Conservation (phyloP, 2,888 invertebrate genomes). For the Eudasyphora cyanicolor region DNA sequence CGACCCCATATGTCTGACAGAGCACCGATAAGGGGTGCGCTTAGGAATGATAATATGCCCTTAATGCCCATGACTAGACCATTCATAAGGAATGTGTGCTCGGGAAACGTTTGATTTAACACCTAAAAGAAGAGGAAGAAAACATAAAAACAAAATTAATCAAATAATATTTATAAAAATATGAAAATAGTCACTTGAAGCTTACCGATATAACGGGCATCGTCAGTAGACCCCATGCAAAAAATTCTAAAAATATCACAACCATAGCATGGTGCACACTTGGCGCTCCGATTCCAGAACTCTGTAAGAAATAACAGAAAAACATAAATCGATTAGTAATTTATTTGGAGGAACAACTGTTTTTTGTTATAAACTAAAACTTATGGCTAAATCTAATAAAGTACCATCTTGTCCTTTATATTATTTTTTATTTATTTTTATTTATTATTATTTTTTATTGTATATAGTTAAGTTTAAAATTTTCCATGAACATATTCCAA, state of each 20-base stretch:
- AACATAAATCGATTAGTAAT: conserved; percentile 25
- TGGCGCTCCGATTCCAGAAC: conserved; percentile 94
- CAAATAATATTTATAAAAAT: not conserved
- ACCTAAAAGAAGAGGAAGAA: conserved; percentile 80
- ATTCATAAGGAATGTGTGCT: conserved; percentile 99
- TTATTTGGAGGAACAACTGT: not conserved
- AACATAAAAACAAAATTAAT: not conserved
- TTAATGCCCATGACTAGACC: conserved; percentile 99
- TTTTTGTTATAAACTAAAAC: no score
- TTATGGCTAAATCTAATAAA: no score
- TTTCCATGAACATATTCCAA: not conserved
- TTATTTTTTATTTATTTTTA: not conserved
- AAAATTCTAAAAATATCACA: conserved; percentile 99
- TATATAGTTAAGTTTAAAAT: no score
- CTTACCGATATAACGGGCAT: conserved; percentile 93
- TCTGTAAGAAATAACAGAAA: conserved; percentile 81
- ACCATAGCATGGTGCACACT: conserved; percentile 99
- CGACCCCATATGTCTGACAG: conserved; percentile 99
- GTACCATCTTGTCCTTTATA: not conserved
- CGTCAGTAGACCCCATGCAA: conserved; percentile 99
- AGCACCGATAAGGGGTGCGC: conserved; percentile 98
- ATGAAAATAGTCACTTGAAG: not conserved
- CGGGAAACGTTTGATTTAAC: conserved; percentile 98
- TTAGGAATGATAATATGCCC: conserved; percentile 97
- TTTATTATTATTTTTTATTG: not conserved